Evolutionary conservation across 92 coral and sea anemone species (phyloP).

Genomic region (Scolanthus callimorphus): DNA sequence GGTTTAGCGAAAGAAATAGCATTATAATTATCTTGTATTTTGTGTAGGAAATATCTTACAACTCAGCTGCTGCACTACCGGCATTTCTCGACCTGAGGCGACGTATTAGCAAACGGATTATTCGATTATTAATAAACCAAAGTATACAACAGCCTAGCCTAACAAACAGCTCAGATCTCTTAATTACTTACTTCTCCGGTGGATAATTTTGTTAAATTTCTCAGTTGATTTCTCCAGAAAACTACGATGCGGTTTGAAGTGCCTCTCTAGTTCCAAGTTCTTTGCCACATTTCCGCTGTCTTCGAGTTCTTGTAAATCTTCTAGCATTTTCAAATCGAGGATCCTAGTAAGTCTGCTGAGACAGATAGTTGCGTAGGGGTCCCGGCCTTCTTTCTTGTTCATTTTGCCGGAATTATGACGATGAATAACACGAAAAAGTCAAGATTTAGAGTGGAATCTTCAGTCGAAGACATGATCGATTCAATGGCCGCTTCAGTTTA

Average conservation of each 20-base stretch:
- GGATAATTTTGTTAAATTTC: slow-evolving; percentile 69
- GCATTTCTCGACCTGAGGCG: too few relatives aligned
- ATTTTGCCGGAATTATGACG: slow-evolving; percentile 22
- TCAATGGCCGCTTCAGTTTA: not conserved
- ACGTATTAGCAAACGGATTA: too few relatives aligned
- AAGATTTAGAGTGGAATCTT: not conserved
- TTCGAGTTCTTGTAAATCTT: slow-evolving; percentile 82
- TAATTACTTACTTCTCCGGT: slow-evolving; percentile 68
- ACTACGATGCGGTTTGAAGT: slow-evolving; percentile 56
- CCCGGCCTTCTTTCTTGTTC: slow-evolving; percentile 76
- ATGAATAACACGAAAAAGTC: not conserved
- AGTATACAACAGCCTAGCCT: too few relatives aligned
- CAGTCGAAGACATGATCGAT: not conserved
- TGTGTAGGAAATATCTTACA: too few relatives aligned
- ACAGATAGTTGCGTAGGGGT: slow-evolving; percentile 79
- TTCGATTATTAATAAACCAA: too few relatives aligned
- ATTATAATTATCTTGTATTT: too few relatives aligned
- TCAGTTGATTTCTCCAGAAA: slow-evolving; percentile 79
- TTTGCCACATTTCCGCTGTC: slow-evolving; percentile 69
- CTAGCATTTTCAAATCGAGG: slow-evolving; percentile 77
- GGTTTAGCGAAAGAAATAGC: too few relatives aligned
- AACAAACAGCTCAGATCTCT: too few relatives aligned
- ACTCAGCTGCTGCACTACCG: too few relatives aligned
- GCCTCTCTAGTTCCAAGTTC: slow-evolving; percentile 69
- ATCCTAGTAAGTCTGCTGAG: slow-evolving; percentile 78